Evolutionary conservation across 1,140 invertebrate species (phyloP).

Genomic region (Charaxes varanes): DNA sequence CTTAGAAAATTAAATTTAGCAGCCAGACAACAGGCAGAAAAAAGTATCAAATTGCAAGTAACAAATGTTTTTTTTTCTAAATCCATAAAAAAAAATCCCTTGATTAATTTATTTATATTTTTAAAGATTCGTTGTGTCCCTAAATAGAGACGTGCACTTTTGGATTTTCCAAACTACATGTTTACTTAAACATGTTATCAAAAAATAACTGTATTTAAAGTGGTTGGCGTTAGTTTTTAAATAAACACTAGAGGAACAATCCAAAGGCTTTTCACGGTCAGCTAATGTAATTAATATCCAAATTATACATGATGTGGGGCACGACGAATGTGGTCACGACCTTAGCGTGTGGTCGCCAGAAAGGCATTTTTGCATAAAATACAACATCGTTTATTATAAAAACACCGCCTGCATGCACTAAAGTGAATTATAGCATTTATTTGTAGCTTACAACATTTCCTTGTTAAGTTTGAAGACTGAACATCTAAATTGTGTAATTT

Average conservation of each 20-base stretch:
- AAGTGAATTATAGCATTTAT: constrained; percentile 9
- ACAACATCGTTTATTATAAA: constrained; percentile 14
- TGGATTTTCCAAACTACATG: too few species aligned
- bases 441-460: neutral
- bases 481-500: too few species aligned
- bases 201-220: too few species aligned
- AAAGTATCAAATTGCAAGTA: too few species aligned
- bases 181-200: too few species aligned
- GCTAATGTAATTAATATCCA: constrained; percentile 9
- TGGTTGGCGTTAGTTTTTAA: too few species aligned
- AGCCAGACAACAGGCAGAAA: too few species aligned
- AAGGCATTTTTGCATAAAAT: constrained; percentile 23
- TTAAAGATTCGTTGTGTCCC: neutral
- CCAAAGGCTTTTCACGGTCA: too few species aligned
- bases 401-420: constrained; percentile 8
- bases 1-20: neutral
- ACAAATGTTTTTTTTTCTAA: neutral
- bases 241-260: too few species aligned
- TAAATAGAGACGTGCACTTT: too few species aligned
- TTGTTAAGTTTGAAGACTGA: neutral
- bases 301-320: constrained; percentile 17
- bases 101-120: neutral
- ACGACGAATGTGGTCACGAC: constrained; percentile 24
- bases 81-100: neutral
- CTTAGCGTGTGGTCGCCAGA: constrained; percentile 34